Percentiles rank a stretch among this genome's conserved stretches.
phyloP scores from a whole-genome alignment of 2,888 invertebrate species.

The Brachypterus glaber region DNA sequence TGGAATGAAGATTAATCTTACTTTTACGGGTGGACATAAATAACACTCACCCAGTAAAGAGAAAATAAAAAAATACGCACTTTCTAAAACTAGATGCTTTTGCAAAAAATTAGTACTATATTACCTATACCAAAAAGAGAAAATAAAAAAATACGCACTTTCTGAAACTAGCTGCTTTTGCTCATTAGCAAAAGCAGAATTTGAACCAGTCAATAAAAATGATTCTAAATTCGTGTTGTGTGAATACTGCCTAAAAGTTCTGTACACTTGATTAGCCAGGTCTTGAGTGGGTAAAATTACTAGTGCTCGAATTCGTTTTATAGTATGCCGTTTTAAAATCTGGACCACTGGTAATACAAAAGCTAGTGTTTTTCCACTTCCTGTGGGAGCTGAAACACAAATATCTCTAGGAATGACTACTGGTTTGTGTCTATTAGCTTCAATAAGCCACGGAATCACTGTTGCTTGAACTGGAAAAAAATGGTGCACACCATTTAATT shows the following conservation, averaged over 20 bases:
- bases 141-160: conserved; percentile 37
- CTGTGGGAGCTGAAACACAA: conserved; percentile 95
- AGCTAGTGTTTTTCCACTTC: conserved; percentile 93
- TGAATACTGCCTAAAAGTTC: conserved; percentile 67
- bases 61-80: too few relatives aligned
- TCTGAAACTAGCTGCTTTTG: conserved; percentile 53
- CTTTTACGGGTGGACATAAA: too few relatives aligned
- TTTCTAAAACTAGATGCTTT: too few relatives aligned
- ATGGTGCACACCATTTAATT: conserved; percentile 59
- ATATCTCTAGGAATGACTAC: conserved; percentile 74
- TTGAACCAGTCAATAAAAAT: conserved; percentile 55
- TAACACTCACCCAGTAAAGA: too few relatives aligned
- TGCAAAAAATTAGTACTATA: too few relatives aligned
- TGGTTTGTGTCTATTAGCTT: conserved; percentile 49
- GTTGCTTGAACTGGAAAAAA: conserved; percentile 80
- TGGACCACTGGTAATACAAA: conserved; percentile 89
- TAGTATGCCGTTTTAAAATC: conserved; percentile 37
- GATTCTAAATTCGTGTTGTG: conserved; percentile 60
- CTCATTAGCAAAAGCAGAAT: conserved; percentile 55
- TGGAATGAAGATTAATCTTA: too few relatives aligned
- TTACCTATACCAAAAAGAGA: too few relatives aligned
- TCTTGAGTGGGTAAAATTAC: conserved; percentile 91
- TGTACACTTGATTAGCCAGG: conserved; percentile 79
- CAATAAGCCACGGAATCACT: conserved; percentile 67
- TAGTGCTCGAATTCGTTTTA: conserved; percentile 62